Percentiles rank a stretch among this genome's conserved stretches.
Conservation (phyloP, 2,797 vertebrate genomes). For the Discoglossus pictus region DNA sequence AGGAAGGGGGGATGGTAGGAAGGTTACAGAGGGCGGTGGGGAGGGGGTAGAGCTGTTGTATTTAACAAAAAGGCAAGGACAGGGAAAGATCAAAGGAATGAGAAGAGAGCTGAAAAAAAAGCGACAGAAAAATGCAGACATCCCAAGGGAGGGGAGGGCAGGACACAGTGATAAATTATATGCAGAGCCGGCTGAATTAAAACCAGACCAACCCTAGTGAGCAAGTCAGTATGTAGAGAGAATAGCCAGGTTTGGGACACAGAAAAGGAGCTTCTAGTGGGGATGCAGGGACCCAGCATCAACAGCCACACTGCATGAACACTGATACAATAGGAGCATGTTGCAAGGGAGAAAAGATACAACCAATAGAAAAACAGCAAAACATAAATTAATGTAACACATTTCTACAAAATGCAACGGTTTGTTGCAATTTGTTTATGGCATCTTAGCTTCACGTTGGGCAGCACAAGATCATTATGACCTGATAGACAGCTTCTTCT, state of each 20-base stretch:
- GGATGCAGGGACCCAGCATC: too few species aligned
- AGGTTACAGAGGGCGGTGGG: slow-evolving; percentile 7
- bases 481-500: too few species aligned
- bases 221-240: background rate
- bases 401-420: too few species aligned
- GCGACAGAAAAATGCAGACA: slow-evolving; percentile 44
- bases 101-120: slow-evolving; percentile 21
- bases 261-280: too few species aligned
- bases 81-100: slow-evolving; percentile 42
- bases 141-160: slow-evolving; percentile 41
- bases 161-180: slow-evolving; percentile 45
- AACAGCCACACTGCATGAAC: too few species aligned
- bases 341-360: too few species aligned
- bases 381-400: too few species aligned
- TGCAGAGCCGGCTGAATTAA: slow-evolving; percentile 36
- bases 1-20: background rate
- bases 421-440: too few species aligned
- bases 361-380: too few species aligned
- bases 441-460: too few species aligned
- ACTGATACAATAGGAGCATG: too few species aligned
- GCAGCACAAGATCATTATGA: too few species aligned
- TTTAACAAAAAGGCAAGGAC: slow-evolving; percentile 26
- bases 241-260: background rate
- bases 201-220: slow-evolving; percentile 30
- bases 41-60: slow-evolving; percentile 14